Evolutionary conservation across 2,888 invertebrate genomes (phyloP).

Genomic region (Onchidella celtica): DNA sequence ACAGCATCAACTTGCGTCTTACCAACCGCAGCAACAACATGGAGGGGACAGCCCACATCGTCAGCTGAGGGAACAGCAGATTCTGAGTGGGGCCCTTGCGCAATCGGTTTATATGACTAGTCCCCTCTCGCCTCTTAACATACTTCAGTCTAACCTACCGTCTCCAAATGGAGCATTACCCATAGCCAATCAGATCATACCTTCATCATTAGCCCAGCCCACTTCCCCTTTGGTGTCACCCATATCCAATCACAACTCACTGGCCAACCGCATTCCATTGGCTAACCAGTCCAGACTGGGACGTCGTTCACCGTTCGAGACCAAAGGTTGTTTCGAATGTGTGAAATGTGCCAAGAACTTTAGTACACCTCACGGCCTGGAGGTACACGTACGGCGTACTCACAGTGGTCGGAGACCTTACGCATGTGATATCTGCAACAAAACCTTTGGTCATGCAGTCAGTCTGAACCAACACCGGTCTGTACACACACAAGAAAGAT

Average conservation of each 20-base stretch:
- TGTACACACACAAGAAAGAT: slow-evolving; percentile 81
- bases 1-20: not conserved
- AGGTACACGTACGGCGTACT: slow-evolving; percentile 96
- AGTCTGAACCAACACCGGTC: slow-evolving; percentile 97
- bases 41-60: not conserved
- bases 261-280: not conserved
- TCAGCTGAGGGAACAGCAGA: not conserved
- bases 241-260: slow-evolving; percentile 8
- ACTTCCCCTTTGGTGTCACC: not conserved
- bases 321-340: slow-evolving; percentile 51
- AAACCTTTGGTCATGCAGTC: slow-evolving; percentile 96
- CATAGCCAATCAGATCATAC: not conserved
- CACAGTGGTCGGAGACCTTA: slow-evolving; percentile 95
- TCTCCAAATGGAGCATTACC: not conserved
- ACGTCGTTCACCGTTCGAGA: slow-evolving; percentile 9
- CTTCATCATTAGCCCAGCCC: slow-evolving; percentile 15
- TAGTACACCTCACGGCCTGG: slow-evolving; percentile 97
- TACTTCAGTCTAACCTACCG: slow-evolving; percentile 5
- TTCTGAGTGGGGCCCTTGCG: slow-evolving; percentile 13
- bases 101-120: not conserved
- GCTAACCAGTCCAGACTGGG: not conserved
- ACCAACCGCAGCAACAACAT: slow-evolving; percentile 2
- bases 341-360: slow-evolving; percentile 85
- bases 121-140: not conserved
- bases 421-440: slow-evolving; percentile 95